A percentile compares a stretch with the other conserved stretches of the same genome.
Evolutionary conservation across 2,888 invertebrate species (phyloP).

Genomic region (Pegoplata infirma): DNA sequence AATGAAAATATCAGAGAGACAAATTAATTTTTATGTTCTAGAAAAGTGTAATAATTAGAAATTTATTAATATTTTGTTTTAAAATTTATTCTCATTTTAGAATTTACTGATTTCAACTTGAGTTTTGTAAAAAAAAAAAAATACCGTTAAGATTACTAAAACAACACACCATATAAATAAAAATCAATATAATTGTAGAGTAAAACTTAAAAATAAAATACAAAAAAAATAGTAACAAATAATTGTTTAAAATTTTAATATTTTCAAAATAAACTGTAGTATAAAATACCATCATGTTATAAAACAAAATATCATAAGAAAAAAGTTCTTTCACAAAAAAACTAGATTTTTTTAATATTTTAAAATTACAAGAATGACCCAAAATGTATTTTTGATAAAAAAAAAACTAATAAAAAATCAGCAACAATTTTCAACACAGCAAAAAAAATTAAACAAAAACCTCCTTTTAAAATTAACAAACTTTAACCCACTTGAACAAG

Average conservation of each 20-base stretch:
- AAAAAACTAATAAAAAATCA: conserved; percentile 22
- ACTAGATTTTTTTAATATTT: conserved; percentile 32
- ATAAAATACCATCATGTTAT: conserved; percentile 27
- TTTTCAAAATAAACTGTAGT: conserved; percentile 9
- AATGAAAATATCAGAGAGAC: background rate
- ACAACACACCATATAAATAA: background rate
- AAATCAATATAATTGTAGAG: conserved; percentile 31
- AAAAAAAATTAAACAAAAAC: conserved; percentile 22
- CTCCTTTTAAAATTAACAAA: conserved; percentile 36
- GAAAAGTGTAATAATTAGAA: background rate
- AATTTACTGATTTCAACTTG: background rate
- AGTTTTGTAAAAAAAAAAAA: background rate
- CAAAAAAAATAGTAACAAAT: too few relatives aligned
- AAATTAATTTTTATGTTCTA: too few relatives aligned
- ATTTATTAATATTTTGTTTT: background rate
- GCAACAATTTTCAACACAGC: background rate
- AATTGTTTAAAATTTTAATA: too few relatives aligned
- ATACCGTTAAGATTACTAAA: background rate
- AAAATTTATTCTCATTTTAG: background rate
- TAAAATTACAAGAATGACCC: conserved; percentile 7
- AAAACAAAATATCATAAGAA: conserved; percentile 32
- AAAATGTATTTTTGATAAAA: conserved; percentile 50
- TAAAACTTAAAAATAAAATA: conserved; percentile 15
- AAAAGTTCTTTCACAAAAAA: conserved; percentile 12
- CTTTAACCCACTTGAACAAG: conserved; percentile 59